Conservation (phyloP, 2,113 vertebrate genomes). For the Ginglymostoma cirratum region DNA sequence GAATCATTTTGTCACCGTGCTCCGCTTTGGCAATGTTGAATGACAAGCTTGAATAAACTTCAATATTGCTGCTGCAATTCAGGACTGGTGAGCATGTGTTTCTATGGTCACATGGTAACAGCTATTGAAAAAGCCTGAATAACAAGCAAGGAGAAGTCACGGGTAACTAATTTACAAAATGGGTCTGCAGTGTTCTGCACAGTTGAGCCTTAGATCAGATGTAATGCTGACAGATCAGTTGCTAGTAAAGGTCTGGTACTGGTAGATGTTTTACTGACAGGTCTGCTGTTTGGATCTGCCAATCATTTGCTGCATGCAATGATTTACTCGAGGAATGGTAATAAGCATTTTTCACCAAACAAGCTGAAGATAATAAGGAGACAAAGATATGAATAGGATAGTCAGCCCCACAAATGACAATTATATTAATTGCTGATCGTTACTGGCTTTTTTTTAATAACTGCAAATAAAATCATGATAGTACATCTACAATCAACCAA, state of each 20-base stretch:
- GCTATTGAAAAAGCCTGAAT: conserved; percentile 26
- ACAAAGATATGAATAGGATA: not conserved
- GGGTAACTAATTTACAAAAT: conserved; percentile 30
- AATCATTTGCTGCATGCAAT: not conserved
- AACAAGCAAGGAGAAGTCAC: not conserved
- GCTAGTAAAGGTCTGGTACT: conserved; percentile 2
- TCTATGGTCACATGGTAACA: conserved; percentile 26
- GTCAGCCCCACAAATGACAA: not conserved
- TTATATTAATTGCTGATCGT: not conserved
- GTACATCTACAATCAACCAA: not conserved
- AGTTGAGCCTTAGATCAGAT: conserved; percentile 17
- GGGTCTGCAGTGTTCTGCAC: conserved; percentile 16
- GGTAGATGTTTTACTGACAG: not conserved
- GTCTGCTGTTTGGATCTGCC: conserved; percentile 12
- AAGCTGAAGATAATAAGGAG: not conserved
- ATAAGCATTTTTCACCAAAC: not conserved
- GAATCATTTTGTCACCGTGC: not conserved
- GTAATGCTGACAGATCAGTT: not conserved
- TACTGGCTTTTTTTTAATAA: not conserved
- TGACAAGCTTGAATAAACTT: conserved; percentile 14
- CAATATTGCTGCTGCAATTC: not conserved
- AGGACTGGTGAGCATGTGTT: not conserved
- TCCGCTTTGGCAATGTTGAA: not conserved
- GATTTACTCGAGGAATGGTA: not conserved
- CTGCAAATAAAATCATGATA: not conserved